Evolutionary conservation across 2,888 invertebrate species (phyloP), one percentile per base, ranked within the genome.

Genomic region (Hypolimnas misippus): DNA sequence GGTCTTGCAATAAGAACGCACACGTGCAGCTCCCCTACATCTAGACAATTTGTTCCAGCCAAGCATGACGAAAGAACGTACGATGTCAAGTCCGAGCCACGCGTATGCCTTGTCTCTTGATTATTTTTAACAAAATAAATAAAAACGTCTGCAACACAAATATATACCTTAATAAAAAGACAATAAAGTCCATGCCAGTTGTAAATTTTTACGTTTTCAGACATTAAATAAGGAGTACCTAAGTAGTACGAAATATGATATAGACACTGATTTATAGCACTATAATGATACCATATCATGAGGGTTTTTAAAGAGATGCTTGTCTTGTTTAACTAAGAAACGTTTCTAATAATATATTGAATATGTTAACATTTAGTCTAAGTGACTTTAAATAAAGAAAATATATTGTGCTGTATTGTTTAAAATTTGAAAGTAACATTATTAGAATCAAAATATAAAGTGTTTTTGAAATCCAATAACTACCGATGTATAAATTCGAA

Each of bases 11-110:
- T 57, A 60, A 53, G 67, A 71, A 78, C 71, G 75, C 62, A 74
- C 76, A 78, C 63, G 59, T 55, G 57, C 52, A 70, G 62, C 71
- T 72, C 76, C 79, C 83, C 86, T 83, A 83, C 76, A 79, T 78
- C 77, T 78, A 83, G 81, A 82, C 78, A 84, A 90, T 92, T 92
- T 77, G 92, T 91, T 91, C 85, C 88, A 84, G 84, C 81, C 79
- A 75, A 83, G 89, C 87, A 80, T 88, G 79, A 78, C 92, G 84
- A 90, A 91, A 86, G 78, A 73, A 76, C 78, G 77, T 76, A 77
- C 82, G 82, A 78, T 78, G 82, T 85, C 86, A 86, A 86, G 83
- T 85, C 84, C 76, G 75, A 73, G 84, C 82, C 88, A 87, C 86
- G 88, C 84, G 85, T 77, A 72, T 76, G 77, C 78, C 78, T 80